Evolutionary conservation across 2,888 invertebrate species (phyloP).

Genomic region (Oxyteleia sp.): DNA sequence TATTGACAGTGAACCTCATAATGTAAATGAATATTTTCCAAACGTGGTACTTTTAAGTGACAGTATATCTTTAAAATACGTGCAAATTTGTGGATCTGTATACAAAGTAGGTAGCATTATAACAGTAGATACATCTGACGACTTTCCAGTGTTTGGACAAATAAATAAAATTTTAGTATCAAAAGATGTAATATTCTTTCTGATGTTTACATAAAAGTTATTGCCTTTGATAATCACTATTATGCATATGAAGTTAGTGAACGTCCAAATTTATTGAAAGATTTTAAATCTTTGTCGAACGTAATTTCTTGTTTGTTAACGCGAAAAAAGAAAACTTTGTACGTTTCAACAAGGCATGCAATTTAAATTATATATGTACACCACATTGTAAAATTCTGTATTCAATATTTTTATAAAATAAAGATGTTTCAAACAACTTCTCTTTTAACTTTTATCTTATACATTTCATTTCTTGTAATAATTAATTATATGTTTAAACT

Average conservation of each 20-base stretch:
- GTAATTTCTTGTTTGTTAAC: constrained; percentile 30
- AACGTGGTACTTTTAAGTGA: background rate
- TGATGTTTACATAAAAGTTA: constrained; percentile 7
- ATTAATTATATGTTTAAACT: no score
- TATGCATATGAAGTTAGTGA: constrained; percentile 30
- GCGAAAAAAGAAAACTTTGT: constrained; percentile 7
- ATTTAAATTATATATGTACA: no score
- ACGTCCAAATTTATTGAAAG: constrained; percentile 11
- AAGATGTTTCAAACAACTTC: no score
- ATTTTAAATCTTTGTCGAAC: constrained; percentile 14
- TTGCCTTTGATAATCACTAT: constrained; percentile 46
- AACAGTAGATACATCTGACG: constrained; percentile 40
- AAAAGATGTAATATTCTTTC: constrained; percentile 20
- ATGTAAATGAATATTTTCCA: background rate
- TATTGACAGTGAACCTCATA: background rate
- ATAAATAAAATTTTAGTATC: constrained; percentile 28
- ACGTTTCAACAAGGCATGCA: constrained; percentile 21
- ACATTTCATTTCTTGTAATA: no score
- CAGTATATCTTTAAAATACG: constrained; percentile 10
- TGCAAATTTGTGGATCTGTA: constrained; percentile 14
- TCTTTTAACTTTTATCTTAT: no score
- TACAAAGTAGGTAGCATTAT: constrained; percentile 25
- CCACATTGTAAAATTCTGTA: no score
- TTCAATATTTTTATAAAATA: no score
- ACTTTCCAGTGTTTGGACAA: constrained; percentile 39